Conservation (phyloP, 1,140 invertebrate species). For the Anastatus disparis region DNA sequence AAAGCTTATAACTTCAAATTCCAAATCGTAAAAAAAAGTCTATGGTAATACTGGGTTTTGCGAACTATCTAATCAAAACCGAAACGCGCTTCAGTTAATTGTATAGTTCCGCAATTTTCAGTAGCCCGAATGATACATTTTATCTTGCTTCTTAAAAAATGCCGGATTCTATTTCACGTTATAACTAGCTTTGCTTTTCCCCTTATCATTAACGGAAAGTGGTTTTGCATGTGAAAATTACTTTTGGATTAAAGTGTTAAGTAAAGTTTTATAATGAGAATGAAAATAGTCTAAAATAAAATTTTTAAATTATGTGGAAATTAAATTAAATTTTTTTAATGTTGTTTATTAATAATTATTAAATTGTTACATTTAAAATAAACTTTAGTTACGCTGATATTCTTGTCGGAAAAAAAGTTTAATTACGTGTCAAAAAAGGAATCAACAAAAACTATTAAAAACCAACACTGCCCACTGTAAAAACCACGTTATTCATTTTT, state of each 20-base stretch:
- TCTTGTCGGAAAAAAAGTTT: too few relatives aligned
- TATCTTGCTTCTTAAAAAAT: background rate
- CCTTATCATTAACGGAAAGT: conserved; percentile 27
- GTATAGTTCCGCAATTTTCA: conserved; percentile 32
- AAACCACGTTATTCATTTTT: conserved; percentile 7
- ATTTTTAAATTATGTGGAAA: too few relatives aligned
- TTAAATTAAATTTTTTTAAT: too few relatives aligned
- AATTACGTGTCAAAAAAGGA: background rate
- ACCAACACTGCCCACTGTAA: background rate
- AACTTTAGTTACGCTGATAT: too few relatives aligned
- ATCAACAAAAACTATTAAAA: background rate
- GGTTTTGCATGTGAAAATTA: too few relatives aligned
- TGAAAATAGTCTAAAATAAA: too few relatives aligned
- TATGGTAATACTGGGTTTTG: conserved; percentile 23
- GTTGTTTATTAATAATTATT: too few relatives aligned
- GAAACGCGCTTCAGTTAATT: background rate
- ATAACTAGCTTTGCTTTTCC: conserved; percentile 1
- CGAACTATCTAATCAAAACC: conserved; percentile 28
- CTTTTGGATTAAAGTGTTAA: too few relatives aligned
- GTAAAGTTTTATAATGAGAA: too few relatives aligned
- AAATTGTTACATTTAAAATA: too few relatives aligned
- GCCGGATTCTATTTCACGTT: background rate
- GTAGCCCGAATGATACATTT: conserved; percentile 35
- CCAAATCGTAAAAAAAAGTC: conserved; percentile 33
- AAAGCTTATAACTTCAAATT: conserved; percentile 3